Conservation (phyloP, 2,888 invertebrate genomes). For the Lapara coniferarum region DNA sequence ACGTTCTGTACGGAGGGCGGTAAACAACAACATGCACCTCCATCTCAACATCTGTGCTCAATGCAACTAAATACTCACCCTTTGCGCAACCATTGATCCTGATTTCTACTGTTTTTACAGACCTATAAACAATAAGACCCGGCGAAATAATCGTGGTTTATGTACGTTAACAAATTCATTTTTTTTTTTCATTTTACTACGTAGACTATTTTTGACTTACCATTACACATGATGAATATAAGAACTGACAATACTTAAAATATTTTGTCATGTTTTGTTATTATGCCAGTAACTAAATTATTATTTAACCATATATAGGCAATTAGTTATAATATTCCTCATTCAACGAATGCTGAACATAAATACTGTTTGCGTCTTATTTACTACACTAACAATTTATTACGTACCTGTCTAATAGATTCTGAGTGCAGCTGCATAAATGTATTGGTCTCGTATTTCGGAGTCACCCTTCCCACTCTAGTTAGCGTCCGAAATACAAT, state of each 20-base stretch:
- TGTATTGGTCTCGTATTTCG: slow-evolving; percentile 20
- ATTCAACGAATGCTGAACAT: neutral
- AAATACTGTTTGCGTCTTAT: neutral
- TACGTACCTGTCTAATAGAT: slow-evolving; percentile 5
- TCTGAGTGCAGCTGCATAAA: neutral
- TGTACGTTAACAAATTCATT: too few relatives aligned
- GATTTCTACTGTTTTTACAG: slow-evolving; percentile 26
- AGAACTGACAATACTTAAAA: too few relatives aligned
- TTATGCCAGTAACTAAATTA: too few relatives aligned
- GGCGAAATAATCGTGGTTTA: neutral
- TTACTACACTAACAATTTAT: neutral
- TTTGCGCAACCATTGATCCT: slow-evolving; percentile 43
- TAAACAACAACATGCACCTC: slow-evolving; percentile 47
- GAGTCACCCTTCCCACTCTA: slow-evolving; percentile 32
- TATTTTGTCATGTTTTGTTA: too few relatives aligned
- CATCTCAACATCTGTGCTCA: slow-evolving; percentile 66
- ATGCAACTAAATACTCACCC: slow-evolving; percentile 48
- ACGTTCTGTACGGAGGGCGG: slow-evolving; percentile 48
- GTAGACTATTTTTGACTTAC: too few relatives aligned
- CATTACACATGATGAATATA: too few relatives aligned
- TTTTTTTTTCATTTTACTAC: too few relatives aligned
- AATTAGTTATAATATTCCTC: too few relatives aligned
- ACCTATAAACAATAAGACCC: slow-evolving; percentile 11
- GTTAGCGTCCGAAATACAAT: slow-evolving; percentile 39
- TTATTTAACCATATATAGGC: too few relatives aligned